Evolutionary conservation across 2,113 vertebrate genomes (phyloP).

Genomic region (Silurus meridionalis): DNA sequence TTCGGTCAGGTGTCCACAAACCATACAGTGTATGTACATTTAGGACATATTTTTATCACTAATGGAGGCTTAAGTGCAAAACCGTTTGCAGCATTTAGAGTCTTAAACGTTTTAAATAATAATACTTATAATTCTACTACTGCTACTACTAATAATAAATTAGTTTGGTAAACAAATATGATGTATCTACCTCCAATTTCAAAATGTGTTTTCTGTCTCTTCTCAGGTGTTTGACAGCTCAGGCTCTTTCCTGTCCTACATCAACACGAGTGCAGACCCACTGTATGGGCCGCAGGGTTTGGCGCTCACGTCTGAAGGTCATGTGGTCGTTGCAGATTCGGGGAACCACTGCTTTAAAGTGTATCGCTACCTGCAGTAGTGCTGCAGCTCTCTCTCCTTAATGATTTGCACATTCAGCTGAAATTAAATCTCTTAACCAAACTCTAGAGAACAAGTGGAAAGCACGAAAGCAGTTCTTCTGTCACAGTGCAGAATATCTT

Average conservation of each 20-base stretch:
- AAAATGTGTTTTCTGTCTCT: slow-evolving; percentile 21
- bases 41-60: no score
- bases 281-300: slow-evolving; percentile 94
- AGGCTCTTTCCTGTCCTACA: slow-evolving; percentile 95
- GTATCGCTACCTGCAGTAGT: slow-evolving; percentile 94
- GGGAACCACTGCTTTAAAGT: slow-evolving; percentile 99
- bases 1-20: no score
- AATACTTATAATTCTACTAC: no score
- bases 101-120: no score
- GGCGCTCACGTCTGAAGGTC: slow-evolving; percentile 92
- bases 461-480: slow-evolving; percentile 40
- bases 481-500: slow-evolving; percentile 9
- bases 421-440: slow-evolving; percentile 6
- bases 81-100: no score
- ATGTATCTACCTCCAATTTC: neutral
- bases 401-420: slow-evolving; percentile 28
- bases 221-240: slow-evolving; percentile 93
- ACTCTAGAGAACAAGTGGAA: slow-evolving; percentile 23
- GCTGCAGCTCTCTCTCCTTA: neutral
- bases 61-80: no score
- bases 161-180: no score
- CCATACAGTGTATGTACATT: no score
- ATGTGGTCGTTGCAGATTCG: slow-evolving; percentile 93
- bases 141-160: no score
- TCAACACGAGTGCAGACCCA: slow-evolving; percentile 93